Evolutionary conservation across 2,888 invertebrate species (phyloP).

Genomic region (Euzetes globulus): DNA sequence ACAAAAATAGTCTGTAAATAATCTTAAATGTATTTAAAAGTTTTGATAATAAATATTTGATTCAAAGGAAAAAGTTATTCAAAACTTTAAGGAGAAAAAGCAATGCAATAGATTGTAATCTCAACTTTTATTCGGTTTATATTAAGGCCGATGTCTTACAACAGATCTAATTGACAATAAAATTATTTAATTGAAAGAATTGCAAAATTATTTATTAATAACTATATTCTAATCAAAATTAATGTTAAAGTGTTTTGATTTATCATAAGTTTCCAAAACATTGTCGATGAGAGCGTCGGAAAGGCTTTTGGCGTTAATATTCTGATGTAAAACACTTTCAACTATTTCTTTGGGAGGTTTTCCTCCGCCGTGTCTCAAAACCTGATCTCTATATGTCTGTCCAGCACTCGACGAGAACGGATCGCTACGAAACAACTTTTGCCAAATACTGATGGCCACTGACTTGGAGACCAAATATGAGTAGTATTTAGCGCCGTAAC

Average conservation of each 20-base stretch:
- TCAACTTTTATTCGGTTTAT: too few species aligned
- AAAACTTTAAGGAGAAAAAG: too few species aligned
- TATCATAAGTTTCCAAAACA: constrained; percentile 39
- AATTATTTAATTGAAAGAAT: too few species aligned
- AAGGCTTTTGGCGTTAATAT: constrained; percentile 58
- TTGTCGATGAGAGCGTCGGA: constrained; percentile 64
- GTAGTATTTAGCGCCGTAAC: constrained; percentile 98
- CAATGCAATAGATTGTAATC: too few species aligned
- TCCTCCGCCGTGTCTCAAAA: constrained; percentile 80
- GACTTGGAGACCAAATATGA: constrained; percentile 92
- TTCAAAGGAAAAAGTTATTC: too few species aligned
- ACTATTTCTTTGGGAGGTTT: constrained; percentile 70
- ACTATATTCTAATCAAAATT: not conserved
- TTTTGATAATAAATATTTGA: too few species aligned
- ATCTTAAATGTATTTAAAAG: too few species aligned
- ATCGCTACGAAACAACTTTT: constrained; percentile 67
- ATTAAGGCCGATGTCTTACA: too few species aligned
- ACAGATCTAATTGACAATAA: too few species aligned
- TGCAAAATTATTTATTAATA: not conserved
- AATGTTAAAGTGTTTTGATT: not conserved
- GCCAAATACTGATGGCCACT: constrained; percentile 88
- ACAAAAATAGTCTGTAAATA: too few species aligned
- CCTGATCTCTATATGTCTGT: constrained; percentile 64
- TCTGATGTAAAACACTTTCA: constrained; percentile 44
- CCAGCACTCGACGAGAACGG: constrained; percentile 69